Conservation (phyloP, 2,113 vertebrate species). For the Clarias batrachus region DNA sequence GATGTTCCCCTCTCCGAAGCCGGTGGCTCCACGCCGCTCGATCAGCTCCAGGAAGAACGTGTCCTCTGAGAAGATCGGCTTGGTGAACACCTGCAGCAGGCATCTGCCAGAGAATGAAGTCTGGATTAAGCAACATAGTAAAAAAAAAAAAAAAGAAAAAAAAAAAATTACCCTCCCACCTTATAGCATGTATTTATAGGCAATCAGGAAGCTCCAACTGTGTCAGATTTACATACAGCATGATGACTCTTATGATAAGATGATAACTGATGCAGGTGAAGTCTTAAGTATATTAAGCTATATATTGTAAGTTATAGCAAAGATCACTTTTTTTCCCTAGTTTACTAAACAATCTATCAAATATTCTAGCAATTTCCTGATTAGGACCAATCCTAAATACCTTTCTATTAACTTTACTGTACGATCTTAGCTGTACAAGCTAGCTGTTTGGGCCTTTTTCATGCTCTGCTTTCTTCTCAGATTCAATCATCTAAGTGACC, state of each 20-base stretch:
- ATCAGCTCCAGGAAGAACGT: conserved; percentile 96
- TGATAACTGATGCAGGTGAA: neutral
- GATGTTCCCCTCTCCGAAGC: conserved; percentile 93
- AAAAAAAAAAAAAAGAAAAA: neutral
- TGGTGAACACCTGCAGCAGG: conserved; percentile 91
- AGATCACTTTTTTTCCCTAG: too few relatives aligned
- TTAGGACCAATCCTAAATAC: neutral
- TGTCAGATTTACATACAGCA: neutral
- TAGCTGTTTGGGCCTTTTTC: too few relatives aligned
- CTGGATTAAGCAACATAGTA: neutral
- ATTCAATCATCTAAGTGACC: too few relatives aligned
- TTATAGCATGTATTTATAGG: too few relatives aligned
- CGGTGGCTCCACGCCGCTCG: conserved; percentile 80
- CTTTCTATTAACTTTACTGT: neutral
- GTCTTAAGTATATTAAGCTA: neutral
- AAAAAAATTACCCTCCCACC: neutral
- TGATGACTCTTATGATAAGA: neutral
- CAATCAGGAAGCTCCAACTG: neutral
- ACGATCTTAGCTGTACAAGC: too few relatives aligned
- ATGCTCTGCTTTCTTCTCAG: too few relatives aligned
- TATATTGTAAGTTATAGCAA: too few relatives aligned
- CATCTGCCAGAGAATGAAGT: conserved; percentile 58
- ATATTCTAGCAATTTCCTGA: neutral
- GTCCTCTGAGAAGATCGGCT: conserved; percentile 85
- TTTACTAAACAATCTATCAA: too few relatives aligned